phyloP scores from a whole-genome alignment of 1,140 invertebrate species.

The Hyposmocoma kahamanoa region DNA sequence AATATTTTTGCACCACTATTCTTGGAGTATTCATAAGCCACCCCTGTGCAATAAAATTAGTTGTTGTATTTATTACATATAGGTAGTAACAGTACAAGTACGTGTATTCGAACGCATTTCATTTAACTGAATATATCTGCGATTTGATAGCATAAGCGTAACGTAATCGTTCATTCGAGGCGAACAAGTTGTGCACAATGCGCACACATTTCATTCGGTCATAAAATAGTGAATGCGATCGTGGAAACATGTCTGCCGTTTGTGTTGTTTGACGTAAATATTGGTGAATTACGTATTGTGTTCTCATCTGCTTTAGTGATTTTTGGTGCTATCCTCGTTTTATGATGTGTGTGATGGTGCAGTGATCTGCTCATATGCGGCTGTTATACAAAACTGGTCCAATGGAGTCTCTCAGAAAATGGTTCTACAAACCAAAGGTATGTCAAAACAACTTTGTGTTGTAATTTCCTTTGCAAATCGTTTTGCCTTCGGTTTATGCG shows the following conservation, averaged over 20 bases:
- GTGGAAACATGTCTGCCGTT: constrained; percentile 67
- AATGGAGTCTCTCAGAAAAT: constrained; percentile 93
- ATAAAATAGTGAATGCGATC: constrained; percentile 43
- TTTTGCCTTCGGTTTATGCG: background rate
- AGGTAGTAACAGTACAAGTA: too few relatives aligned
- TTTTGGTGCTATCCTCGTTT: constrained; percentile 53
- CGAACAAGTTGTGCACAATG: too few relatives aligned
- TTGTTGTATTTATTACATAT: too few relatives aligned
- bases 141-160: too few relatives aligned
- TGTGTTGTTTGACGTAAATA: constrained; percentile 72
- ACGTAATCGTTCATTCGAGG: too few relatives aligned
- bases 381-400: constrained; percentile 71
- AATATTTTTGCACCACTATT: too few relatives aligned
- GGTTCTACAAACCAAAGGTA: constrained; percentile 94
- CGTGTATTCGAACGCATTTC: too few relatives aligned
- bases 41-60: too few relatives aligned
- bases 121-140: too few relatives aligned
- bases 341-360: constrained; percentile 64
- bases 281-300: constrained; percentile 47
- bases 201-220: constrained; percentile 28
- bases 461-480: constrained; percentile 19
- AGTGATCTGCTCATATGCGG: constrained; percentile 70
- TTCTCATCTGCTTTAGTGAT: constrained; percentile 41
- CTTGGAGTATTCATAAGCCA: too few relatives aligned
- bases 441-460: constrained; percentile 52